phyloP scores from a whole-genome alignment of 1,140 invertebrate species.

The Bombus huntii region DNA sequence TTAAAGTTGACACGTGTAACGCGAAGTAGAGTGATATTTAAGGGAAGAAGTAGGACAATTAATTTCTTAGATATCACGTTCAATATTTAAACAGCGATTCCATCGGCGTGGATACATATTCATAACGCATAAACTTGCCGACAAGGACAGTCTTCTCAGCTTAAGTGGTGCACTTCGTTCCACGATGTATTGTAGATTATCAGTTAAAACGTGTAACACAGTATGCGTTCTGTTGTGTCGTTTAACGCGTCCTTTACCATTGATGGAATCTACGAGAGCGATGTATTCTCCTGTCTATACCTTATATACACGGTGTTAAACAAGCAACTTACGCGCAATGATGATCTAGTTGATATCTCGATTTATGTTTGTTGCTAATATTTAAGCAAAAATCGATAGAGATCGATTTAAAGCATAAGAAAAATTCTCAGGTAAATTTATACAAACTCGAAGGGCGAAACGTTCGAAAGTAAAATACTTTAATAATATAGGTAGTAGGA shows the following conservation, averaged over 20 bases:
- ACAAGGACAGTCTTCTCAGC: constrained; percentile 48
- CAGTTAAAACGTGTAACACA: constrained; percentile 37
- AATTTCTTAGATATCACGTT: background rate
- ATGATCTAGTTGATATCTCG: background rate
- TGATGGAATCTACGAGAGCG: constrained; percentile 10
- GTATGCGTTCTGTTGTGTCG: constrained; percentile 8
- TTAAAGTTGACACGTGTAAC: no score
- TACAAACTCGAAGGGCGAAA: no score
- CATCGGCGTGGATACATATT: constrained; percentile 46
- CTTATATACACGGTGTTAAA: background rate
- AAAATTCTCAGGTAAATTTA: no score
- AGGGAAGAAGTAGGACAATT: background rate
- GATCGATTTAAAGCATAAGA: no score
- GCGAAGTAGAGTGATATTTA: no score
- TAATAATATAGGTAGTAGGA: background rate
- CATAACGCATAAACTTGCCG: constrained; percentile 39
- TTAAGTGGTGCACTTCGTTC: constrained; percentile 52
- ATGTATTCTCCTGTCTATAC: background rate
- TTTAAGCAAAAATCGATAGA: background rate
- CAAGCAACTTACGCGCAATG: background rate
- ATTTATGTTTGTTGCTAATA: background rate
- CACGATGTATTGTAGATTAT: constrained; percentile 36
- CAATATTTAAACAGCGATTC: constrained; percentile 27
- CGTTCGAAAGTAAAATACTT: background rate
- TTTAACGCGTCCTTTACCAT: constrained; percentile 39